These are phyloP conservation scores for Drosophila biarmipes DNA, from an alignment of 1,140 invertebrate genomes.

Conservation along the genomic window DNA sequence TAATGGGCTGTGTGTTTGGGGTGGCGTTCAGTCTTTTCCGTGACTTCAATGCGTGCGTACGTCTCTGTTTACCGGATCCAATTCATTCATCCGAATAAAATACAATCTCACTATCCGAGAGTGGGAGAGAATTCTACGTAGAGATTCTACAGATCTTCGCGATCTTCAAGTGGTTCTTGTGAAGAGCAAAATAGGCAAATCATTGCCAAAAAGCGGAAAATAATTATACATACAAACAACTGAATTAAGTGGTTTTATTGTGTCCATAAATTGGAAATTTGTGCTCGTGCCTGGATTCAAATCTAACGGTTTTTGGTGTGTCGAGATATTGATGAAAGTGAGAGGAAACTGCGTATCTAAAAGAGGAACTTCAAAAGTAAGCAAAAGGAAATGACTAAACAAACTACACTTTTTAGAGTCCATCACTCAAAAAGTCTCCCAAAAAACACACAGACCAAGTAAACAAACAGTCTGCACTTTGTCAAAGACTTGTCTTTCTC, in stretches of 20 bases:
- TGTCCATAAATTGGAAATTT: constrained; percentile 31
- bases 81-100: constrained; percentile 27
- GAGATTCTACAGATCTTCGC: constrained; percentile 15
- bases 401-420: constrained; percentile 17
- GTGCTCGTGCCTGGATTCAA: constrained; percentile 28
- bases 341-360: constrained; percentile 1
- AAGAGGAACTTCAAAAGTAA: constrained; percentile 17
- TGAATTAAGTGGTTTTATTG: constrained; percentile 34
- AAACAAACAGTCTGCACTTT: constrained; percentile 43
- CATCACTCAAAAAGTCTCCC: constrained; percentile 32
- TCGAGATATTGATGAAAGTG: background rate
- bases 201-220: constrained; percentile 38
- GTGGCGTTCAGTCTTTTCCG: constrained; percentile 56
- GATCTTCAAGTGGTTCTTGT: constrained; percentile 48
- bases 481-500: constrained; percentile 42
- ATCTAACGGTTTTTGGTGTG: constrained; percentile 41
- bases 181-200: constrained; percentile 41
- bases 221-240: constrained; percentile 20
- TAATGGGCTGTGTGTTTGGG: constrained; percentile 29
- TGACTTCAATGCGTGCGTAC: constrained; percentile 65
- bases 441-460: constrained; percentile 30
- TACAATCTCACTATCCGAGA: constrained; percentile 9
- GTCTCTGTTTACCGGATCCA: constrained; percentile 7
- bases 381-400: constrained; percentile 14
- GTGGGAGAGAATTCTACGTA: background rate